phyloP scores from a whole-genome alignment of 2,888 invertebrate genomes.

The Chrysolina haemoptera region DNA sequence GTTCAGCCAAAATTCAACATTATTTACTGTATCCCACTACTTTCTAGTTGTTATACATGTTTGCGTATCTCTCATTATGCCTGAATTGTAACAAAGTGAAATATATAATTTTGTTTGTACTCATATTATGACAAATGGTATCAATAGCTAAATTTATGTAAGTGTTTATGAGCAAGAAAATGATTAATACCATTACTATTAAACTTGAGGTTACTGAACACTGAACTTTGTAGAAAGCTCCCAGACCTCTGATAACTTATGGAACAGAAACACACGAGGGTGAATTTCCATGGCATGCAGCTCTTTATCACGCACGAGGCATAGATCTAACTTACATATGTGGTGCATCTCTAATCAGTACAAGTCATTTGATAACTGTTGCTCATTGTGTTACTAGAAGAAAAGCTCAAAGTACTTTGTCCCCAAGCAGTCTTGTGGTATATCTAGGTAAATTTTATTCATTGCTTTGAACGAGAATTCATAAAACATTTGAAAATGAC shows the following conservation, averaged over 20 bases:
- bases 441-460: constrained; percentile 58
- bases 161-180: no score
- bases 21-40: no score
- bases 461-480: neutral
- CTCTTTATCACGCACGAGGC: constrained; percentile 73
- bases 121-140: no score
- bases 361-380: constrained; percentile 62
- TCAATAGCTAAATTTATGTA: no score
- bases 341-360: constrained; percentile 63
- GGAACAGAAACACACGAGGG: constrained; percentile 75
- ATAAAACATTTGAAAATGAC: constrained; percentile 26
- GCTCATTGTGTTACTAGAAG: constrained; percentile 66
- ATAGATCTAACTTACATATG: constrained; percentile 65
- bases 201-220: no score
- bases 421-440: constrained; percentile 60
- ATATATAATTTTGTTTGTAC: no score
- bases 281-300: constrained; percentile 81
- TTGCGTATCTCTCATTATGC: no score
- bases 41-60: no score
- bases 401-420: constrained; percentile 54
- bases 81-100: no score
- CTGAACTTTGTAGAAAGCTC: constrained; percentile 53
- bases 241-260: constrained; percentile 74
- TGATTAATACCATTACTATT: no score
- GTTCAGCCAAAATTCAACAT: no score